phyloP scores from a whole-genome alignment of 2,797 vertebrate species.

The Smutsia gigantea region DNA sequence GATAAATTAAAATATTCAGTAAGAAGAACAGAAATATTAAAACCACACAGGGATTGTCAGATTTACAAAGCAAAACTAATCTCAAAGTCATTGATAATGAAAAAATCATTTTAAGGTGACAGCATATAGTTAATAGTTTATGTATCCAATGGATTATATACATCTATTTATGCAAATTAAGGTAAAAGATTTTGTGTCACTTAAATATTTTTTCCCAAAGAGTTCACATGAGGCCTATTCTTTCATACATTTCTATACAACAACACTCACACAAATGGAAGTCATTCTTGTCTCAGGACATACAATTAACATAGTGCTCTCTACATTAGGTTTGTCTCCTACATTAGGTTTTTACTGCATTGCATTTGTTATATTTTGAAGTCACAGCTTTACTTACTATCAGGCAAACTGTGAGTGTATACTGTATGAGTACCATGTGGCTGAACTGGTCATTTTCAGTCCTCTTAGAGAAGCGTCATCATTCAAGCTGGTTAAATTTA shows the following conservation, averaged over 20 bases:
- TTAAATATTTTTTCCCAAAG: not conserved
- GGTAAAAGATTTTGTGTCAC: not conserved
- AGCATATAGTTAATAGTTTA: not conserved
- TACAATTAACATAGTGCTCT: not conserved
- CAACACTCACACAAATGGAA: not conserved
- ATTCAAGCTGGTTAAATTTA: not conserved
- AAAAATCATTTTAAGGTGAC: not conserved
- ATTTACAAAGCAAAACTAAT: slow-evolving; percentile 3
- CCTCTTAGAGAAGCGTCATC: not conserved
- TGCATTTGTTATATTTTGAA: not conserved
- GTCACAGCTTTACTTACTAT: not conserved
- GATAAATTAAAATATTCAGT: not conserved
- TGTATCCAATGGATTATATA: not conserved
- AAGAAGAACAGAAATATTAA: slow-evolving; percentile 29
- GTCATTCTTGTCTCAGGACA: not conserved
- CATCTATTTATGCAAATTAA: not conserved
- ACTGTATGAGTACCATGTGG: not conserved
- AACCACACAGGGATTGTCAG: not conserved
- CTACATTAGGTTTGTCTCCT: not conserved
- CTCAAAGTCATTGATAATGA: not conserved
- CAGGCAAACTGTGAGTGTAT: not conserved
- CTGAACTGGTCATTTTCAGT: not conserved
- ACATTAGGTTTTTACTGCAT: not conserved
- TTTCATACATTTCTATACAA: not conserved
- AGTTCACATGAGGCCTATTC: not conserved